Evolutionary conservation across 2,113 vertebrate genomes (phyloP), one percentile per base, ranked within the genome.

Genomic region (Hemiprocne comata): DNA sequence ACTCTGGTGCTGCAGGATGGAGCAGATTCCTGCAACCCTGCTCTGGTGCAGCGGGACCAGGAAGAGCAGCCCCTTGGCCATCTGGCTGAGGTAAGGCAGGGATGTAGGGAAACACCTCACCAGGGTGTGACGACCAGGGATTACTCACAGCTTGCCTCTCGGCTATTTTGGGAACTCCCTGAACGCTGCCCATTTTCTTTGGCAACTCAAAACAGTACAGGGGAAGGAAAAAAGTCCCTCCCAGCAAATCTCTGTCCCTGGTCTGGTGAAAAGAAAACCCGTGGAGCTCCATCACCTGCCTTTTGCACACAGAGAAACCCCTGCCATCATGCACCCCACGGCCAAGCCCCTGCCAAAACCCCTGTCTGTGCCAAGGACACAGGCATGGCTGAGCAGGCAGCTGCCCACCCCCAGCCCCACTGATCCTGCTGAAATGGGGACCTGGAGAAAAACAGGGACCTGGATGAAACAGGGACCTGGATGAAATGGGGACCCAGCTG

Each of bases 31-130:
- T 3, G 2, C 55, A 17, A 66, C 8, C 3, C 17, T 17, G 1
- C 53, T 38, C n/a, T 6, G 7, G 69, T 46, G 50, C 80, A 5
- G 2, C 0, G 2, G 65, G 54, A 29, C 3, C 0, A 2, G 60
- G 79, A 50, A 83, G 36, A 66, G 42, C 1, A 0, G 6, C 53
- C 76, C 76, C 73, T 42, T 1, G 48, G 38, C 61, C 61, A 21
- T 3, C 8, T 2, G 0, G 73, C 61, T 2, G 1, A 7, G 53
- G 48, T 23, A 64, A 21, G 0, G 5, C 62, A 16, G 0, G 17
- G 57, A 38, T 33, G 44, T 0, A 40, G 76, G 83, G 85, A 40
- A 83, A 73, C 90, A 48, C 80, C 90, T 83, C 61, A 0, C 55
- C 80, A 33, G 90, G 94, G 83, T 0, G 50, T 40, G 77, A 46